A percentile compares a stretch with the other conserved stretches of the same genome.
phyloP scores from a whole-genome alignment of 1,140 invertebrate species.

The Procambarus virginalis region DNA sequence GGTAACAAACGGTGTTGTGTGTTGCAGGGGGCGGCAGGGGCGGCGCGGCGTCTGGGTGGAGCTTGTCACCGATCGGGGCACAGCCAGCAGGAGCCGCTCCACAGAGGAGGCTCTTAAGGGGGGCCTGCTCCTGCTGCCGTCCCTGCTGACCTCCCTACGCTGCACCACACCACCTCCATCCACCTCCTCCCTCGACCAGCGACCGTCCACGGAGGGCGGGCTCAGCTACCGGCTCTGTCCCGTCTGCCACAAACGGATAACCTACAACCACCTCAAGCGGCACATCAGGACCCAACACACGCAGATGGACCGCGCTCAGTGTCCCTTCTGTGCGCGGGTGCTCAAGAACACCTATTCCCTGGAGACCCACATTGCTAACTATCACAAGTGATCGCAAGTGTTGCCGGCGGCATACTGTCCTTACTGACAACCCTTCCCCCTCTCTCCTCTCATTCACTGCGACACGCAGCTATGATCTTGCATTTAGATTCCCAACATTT shows the following conservation, averaged over 20 bases:
- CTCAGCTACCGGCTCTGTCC: slow-evolving; percentile 68
- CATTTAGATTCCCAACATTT: too few relatives aligned
- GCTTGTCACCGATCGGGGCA: slow-evolving; percentile 34
- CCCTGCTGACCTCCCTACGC: slow-evolving; percentile 61
- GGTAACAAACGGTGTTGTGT: slow-evolving; percentile 53
- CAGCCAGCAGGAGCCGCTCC: slow-evolving; percentile 47
- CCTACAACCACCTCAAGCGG: slow-evolving; percentile 70
- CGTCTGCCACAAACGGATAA: slow-evolving; percentile 68
- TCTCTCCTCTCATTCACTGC: neutral
- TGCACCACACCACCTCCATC: slow-evolving; percentile 62
- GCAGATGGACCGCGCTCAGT: slow-evolving; percentile 67
- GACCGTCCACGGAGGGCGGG: slow-evolving; percentile 81
- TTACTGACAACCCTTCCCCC: slow-evolving; percentile 1
- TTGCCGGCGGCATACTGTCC: slow-evolving; percentile 27
- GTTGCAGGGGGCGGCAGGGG: slow-evolving; percentile 63
- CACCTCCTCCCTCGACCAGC: slow-evolving; percentile 53
- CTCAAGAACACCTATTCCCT: slow-evolving; percentile 69
- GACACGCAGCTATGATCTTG: too few relatives aligned
- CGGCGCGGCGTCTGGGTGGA: slow-evolving; percentile 56
- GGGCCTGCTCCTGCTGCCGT: slow-evolving; percentile 57
- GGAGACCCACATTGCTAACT: slow-evolving; percentile 69
- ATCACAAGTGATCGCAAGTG: slow-evolving; percentile 61
- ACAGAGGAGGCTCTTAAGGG: slow-evolving; percentile 49
- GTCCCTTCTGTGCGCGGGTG: slow-evolving; percentile 64
- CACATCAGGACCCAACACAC: slow-evolving; percentile 70